Evolutionary conservation across 2,888 invertebrate species (phyloP), one percentile per base, ranked within the genome.

Genomic region (Amphipoea lucens): DNA sequence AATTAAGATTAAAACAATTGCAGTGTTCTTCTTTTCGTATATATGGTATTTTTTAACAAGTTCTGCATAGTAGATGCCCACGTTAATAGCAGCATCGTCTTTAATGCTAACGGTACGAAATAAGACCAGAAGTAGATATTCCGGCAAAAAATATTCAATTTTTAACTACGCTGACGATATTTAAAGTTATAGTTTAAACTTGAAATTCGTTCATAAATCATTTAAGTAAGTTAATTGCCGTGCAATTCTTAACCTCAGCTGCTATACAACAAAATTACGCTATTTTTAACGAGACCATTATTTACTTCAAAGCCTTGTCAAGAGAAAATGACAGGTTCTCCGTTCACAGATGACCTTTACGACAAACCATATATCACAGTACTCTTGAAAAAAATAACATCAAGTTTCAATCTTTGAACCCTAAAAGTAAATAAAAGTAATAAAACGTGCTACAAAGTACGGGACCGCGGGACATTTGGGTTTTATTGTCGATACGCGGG

Each of bases 381-480:
- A 73, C 60, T 85, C 72, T 76, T 78, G 83, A 79, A 87, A 77
- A 86, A 87, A 76, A 63, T 79, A 86, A 85, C 88, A 83, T 85
- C 78, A 78, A 79, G 65, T 84, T 86, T 89, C 88, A 89, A 87
- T 88, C 80, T 78, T 79, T 81, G 75, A 82, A 80, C 86, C 87
- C 83, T 78, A 84, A 88, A 84, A 88, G 88, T 87, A 89, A 88
- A 88, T 89, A 88, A 87, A 88, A 86, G 85, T 82, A 89, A 89
- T 89, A 89, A 89, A 89, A 89, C 88, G 89, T 88, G 89, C 81
- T 77, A 86, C 82, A 84, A 84, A 88, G 78, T 84, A 82, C 85
- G 74, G 81, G 83, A 77, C 82, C 76, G 83, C 78, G 85, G 85
- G 86, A 84, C 87, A 73, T 86, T 88, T 74, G 83, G 83, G 85